Evolutionary conservation across 2,113 vertebrate species (phyloP), one percentile per base, ranked within the genome.

Genomic region (Anas platyrhynchos): DNA sequence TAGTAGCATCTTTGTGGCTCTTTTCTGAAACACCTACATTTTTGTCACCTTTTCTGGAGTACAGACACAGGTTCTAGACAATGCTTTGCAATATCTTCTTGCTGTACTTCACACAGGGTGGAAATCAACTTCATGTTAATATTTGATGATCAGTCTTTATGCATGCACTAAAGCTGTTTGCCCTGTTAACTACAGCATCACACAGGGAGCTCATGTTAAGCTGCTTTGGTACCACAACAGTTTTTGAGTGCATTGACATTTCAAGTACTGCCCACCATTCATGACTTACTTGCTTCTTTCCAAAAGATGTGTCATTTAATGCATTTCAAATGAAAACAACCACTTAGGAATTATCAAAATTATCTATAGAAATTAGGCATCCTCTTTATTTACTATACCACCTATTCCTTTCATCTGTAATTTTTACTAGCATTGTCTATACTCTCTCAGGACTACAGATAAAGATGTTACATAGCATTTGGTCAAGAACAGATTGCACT

Each of bases 401-500:
- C 26, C 22, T 59, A 38, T 85, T 80, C 23, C 31, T 65, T 38
- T 90, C n/a, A 81, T 74, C 54, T 85, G 50, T 36, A 93, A 80
- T 74, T 91, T 62, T 91, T 93, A 29, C 68, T 85, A 67, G 26
- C 38, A 89, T 56, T 59, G 50, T 34, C 43, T 91, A 38, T 55
- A 65, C 20, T 58, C 36, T 94, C 54, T 80, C 50, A 80, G n/a
- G 68, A 34, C 56, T 77, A 43, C 67, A 80, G 67, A 77, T 88
- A 94, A 88, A 25, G 69, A 88, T 88, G 48, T 66, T 43, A 7
- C 46, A 93, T 36, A 96, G 85, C 90, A 96, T 96, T 94, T 89
- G 83, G 79, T 93, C 90, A 96, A 93, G 93, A 96, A 91, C 90
- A 97, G 94, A 96, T 94, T 94, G 93, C 85, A 63, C 29, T 56